Percentiles rank a stretch among this genome's conserved stretches.
Conservation (phyloP, 2,797 vertebrate genomes). For the Alfaro cultratus region DNA sequence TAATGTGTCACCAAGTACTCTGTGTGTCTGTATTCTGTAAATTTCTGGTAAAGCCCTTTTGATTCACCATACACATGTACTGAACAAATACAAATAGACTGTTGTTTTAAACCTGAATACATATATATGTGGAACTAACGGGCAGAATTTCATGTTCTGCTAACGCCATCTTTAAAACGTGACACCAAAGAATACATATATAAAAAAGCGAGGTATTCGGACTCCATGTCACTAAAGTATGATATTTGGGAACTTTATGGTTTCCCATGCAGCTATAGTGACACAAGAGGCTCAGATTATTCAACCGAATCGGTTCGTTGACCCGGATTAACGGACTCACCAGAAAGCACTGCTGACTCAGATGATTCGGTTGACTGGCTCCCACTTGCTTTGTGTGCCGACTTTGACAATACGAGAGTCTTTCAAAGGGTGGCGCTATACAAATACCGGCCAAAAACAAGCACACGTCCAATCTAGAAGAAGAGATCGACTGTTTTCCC, state of each 20-base stretch:
- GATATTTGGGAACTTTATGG: background rate
- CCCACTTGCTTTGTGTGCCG: background rate
- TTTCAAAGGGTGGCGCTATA: background rate
- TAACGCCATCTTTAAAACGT: background rate
- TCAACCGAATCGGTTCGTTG: background rate
- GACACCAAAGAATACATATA: background rate
- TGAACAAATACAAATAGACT: background rate
- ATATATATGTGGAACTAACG: background rate
- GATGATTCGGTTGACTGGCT: background rate
- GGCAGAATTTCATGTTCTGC: background rate
- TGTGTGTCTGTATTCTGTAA: background rate
- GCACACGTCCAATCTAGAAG: background rate
- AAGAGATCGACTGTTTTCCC: background rate
- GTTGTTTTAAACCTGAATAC: background rate
- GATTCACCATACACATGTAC: background rate
- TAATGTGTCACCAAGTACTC: background rate
- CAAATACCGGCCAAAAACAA: background rate
- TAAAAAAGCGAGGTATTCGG: background rate
- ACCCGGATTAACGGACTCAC: background rate
- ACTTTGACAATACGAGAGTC: background rate
- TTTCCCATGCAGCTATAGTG: background rate
- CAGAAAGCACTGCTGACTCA: constrained; percentile 1
- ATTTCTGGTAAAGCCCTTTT: background rate
- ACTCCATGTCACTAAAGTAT: background rate
- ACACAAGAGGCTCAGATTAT: background rate